Percentiles rank a stretch among this genome's conserved stretches.
Conservation (phyloP, 2,113 vertebrate genomes). For the Pachycephala philippinensis region DNA sequence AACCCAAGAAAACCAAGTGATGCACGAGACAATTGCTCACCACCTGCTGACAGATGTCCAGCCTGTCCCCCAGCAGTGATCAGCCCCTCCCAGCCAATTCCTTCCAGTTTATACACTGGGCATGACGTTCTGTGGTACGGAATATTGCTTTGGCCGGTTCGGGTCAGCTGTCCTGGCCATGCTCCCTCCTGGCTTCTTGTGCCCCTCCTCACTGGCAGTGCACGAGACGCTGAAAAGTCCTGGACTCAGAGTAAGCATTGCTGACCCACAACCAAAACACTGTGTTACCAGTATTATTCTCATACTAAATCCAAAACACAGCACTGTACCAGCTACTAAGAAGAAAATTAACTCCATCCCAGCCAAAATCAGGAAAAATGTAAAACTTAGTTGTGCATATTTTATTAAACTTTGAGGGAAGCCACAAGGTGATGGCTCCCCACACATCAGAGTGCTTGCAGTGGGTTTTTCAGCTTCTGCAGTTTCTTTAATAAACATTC, state of each 20-base stretch:
- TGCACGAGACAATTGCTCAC: not conserved
- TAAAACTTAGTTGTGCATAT: not conserved
- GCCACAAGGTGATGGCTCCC: not conserved
- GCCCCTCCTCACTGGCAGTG: not conserved
- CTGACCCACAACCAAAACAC: not conserved
- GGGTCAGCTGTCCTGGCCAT: not conserved
- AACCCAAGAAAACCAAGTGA: not conserved
- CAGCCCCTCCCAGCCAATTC: not conserved
- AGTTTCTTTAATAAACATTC: not conserved
- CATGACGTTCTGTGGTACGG: not conserved
- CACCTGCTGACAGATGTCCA: not conserved
- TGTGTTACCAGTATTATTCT: not conserved
- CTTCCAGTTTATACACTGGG: not conserved
- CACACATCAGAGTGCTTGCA: not conserved
- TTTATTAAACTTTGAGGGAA: conserved; percentile 22
- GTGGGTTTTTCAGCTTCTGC: not conserved
- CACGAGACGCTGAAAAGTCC: accelerated
- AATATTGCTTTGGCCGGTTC: not conserved
- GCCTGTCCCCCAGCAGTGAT: too few species aligned
- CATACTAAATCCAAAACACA: not conserved
- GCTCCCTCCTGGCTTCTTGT: not conserved
- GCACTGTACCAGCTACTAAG: not conserved
- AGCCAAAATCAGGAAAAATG: not conserved
- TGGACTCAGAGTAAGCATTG: accelerated
- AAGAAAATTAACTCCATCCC: not conserved